phyloP scores from a whole-genome alignment of 23 tunicate genomes.

The Oikopleura albicans region DNA sequence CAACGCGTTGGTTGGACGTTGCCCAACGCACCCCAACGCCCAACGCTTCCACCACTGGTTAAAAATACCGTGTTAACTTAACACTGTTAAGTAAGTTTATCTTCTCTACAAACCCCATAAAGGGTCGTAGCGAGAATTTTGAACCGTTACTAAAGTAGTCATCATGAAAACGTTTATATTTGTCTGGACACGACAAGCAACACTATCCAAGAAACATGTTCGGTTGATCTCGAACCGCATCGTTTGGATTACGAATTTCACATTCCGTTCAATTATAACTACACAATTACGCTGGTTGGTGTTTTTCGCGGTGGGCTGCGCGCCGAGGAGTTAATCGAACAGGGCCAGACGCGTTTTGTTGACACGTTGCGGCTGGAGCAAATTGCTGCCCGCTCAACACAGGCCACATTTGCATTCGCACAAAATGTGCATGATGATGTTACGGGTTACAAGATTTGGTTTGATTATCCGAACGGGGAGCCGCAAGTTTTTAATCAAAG shows the following conservation, averaged over 20 bases:
- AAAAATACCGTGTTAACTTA: too few species aligned
- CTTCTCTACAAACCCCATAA: too few species aligned
- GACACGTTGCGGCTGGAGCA: neutral
- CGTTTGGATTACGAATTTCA: neutral
- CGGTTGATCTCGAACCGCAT: neutral
- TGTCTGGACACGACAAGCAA: neutral
- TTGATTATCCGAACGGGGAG: too few species aligned
- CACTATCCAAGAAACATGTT: neutral
- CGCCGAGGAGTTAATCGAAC: neutral
- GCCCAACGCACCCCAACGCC: too few species aligned
- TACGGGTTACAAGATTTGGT: neutral
- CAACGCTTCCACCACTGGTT: too few species aligned
- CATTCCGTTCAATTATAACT: neutral
- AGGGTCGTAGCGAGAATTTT: too few species aligned
- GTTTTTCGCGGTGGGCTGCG: neutral
- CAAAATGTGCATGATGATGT: neutral
- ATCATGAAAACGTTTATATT: neutral
- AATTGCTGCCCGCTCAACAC: neutral
- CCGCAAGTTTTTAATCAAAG: too few species aligned
- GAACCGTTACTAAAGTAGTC: neutral
- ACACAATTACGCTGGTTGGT: neutral
- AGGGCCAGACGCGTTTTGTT: neutral
- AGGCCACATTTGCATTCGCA: neutral
- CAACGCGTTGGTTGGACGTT: too few species aligned
- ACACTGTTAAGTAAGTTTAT: too few species aligned